phyloP scores from a whole-genome alignment of 2,888 invertebrate species.

The Cephus rjabovi region DNA sequence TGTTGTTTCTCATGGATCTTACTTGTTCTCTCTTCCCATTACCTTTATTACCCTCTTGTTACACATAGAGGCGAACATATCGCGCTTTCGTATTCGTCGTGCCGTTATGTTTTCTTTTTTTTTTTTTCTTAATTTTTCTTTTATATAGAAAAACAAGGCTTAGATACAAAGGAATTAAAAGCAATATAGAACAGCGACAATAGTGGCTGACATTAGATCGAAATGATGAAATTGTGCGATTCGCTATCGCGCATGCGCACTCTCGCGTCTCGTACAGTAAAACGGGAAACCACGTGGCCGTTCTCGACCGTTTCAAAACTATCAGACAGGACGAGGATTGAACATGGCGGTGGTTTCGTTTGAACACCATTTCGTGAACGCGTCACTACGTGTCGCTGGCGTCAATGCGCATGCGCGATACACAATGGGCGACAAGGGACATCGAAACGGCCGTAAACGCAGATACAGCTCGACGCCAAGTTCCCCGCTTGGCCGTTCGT shows the following conservation, averaged over 20 bases:
- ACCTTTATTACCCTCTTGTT: background rate
- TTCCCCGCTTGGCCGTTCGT: background rate
- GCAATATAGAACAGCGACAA: background rate
- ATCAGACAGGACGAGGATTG: too few relatives aligned
- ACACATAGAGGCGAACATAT: background rate
- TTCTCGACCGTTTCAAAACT: too few relatives aligned
- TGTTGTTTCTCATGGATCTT: background rate
- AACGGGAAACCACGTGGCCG: too few relatives aligned
- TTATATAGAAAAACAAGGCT: slow-evolving; percentile 8
- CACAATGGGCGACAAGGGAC: background rate
- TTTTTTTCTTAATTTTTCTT: background rate
- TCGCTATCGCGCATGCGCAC: too few relatives aligned
- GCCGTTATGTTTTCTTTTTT: background rate
- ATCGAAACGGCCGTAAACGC: background rate
- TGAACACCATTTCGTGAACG: background rate
- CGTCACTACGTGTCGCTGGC: background rate
- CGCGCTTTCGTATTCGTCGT: background rate
- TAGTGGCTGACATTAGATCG: background rate
- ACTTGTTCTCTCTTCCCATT: background rate
- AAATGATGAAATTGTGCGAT: too few relatives aligned
- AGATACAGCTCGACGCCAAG: background rate
- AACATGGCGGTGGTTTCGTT: background rate
- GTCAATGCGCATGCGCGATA: background rate
- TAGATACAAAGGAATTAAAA: slow-evolving; percentile 1
- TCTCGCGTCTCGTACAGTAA: too few relatives aligned